Evolutionary conservation across 2,113 vertebrate genomes (phyloP), one percentile per base, ranked within the genome.

Genomic region (Osmerus mordax): DNA sequence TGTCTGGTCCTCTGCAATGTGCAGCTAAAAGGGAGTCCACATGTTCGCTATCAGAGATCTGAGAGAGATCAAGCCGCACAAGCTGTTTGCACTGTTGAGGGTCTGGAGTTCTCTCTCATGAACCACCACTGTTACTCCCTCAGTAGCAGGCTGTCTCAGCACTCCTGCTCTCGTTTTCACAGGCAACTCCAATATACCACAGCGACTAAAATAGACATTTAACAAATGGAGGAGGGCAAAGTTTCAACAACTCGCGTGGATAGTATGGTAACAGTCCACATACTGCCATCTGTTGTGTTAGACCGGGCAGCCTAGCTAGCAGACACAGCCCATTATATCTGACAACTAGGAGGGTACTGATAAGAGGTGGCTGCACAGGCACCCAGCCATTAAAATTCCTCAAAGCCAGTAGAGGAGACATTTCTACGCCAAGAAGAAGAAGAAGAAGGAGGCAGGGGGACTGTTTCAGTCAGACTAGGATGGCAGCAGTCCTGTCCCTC

Each of bases 341-440:
- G 69, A 79, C 76, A 60, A 55, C 70, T 70, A 19, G 56, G 69
- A 62, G 4, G 1, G 16, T 36, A 69, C 70, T 55, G 68, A 71
- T 18, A 61, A 52, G 32, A 32, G 47, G 15, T 19, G 4, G 4
- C 25, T 16, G 7, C 47, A n/a, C 36, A 81, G 53, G 72, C 53
- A 77, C 55, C 78, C 69, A 66, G 67, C 63, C 67, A 85, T 87
- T 89, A 81, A 87, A 89, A 90, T 87, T 90, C 88, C 86, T 77
- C 69, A 23, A 70, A 78, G 81, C 73, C 12, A 67, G 63, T 32
- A 51, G 63, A 68, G 8, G 29, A 47, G 75, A 80, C 61, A 7
- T 73, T 69, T 70, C 14, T 32, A 72, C 55, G 41, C 69, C 21
- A 41, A 54, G 14, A 54, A 78, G 14, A 54, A 78, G n/a, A n/a